Conservation (phyloP, 2,797 vertebrate species). For the Lophius americanus region DNA sequence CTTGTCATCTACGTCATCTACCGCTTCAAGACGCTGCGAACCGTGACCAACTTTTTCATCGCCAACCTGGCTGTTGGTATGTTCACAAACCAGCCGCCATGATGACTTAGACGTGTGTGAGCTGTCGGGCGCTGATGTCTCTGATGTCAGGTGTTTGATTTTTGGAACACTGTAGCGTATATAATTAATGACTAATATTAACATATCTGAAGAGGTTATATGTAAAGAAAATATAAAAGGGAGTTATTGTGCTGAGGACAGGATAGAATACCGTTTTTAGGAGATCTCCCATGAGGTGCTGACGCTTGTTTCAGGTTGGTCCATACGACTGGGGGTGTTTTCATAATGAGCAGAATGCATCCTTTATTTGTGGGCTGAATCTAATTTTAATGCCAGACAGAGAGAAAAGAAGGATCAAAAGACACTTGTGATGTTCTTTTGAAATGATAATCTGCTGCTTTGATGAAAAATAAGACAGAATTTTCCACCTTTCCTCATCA, state of each 20-base stretch:
- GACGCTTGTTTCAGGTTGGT: too few relatives aligned
- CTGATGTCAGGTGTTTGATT: background rate
- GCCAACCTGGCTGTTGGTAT: slow-evolving; percentile 90
- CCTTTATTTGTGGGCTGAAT: background rate
- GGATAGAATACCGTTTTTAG: too few relatives aligned
- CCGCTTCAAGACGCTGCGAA: slow-evolving; percentile 93
- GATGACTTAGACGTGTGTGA: slow-evolving; percentile 45
- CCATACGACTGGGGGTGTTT: too few relatives aligned
- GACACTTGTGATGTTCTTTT: background rate
- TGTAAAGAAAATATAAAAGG: background rate
- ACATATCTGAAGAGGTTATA: background rate
- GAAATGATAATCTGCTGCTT: too few relatives aligned
- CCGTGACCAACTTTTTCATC: slow-evolving; percentile 96
- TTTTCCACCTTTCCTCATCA: too few relatives aligned
- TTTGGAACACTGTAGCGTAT: background rate
- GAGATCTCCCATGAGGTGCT: too few relatives aligned
- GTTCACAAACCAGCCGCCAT: background rate
- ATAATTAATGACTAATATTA: background rate
- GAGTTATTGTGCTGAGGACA: background rate
- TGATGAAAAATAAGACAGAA: too few relatives aligned
- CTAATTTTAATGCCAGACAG: background rate
- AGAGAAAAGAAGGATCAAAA: background rate
- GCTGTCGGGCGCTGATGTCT: background rate
- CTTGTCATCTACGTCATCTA: slow-evolving; percentile 93
- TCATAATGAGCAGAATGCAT: background rate